Percentiles rank a stretch among this genome's conserved stretches.
Evolutionary conservation across 1,140 invertebrate genomes (phyloP).

Genomic region (Carcinoscorpius rotundicauda): DNA sequence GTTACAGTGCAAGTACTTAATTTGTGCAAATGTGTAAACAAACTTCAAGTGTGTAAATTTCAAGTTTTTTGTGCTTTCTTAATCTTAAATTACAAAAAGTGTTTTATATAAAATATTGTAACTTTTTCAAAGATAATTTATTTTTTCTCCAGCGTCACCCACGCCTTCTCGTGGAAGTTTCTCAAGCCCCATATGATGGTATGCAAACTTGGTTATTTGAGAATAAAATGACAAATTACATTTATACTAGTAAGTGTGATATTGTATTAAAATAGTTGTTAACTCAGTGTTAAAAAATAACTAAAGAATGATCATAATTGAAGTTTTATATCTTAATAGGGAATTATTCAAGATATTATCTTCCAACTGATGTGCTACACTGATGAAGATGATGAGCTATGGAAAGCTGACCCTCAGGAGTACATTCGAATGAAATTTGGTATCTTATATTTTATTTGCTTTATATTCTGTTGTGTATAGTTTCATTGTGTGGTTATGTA

Average conservation of each 20-base stretch:
- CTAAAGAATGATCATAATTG: not conserved
- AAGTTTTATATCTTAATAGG: constrained; percentile 34
- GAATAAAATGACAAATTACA: no score
- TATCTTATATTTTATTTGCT: constrained; percentile 31
- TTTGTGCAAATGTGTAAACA: not conserved
- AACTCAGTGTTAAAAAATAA: no score
- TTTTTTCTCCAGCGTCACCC: constrained; percentile 44
- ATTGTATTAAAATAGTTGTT: no score
- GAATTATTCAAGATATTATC: constrained; percentile 81
- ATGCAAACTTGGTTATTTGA: constrained; percentile 10
- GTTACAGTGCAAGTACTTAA: not conserved
- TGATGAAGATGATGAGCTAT: constrained; percentile 86
- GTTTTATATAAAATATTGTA: constrained; percentile 3
- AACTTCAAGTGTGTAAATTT: not conserved
- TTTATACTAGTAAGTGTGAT: no score
- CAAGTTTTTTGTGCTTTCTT: constrained; percentile 19
- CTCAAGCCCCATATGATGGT: constrained; percentile 70
- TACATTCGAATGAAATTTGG: constrained; percentile 96
- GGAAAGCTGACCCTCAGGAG: constrained; percentile 90
- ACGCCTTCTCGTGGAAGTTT: constrained; percentile 90
- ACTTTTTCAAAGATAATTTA: not conserved
- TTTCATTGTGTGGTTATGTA: constrained; percentile 9
- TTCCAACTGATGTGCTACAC: constrained; percentile 95
- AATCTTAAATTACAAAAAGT: constrained; percentile 38
- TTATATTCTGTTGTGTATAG: constrained; percentile 8